A percentile compares a stretch with the other conserved stretches of the same genome.
Evolutionary conservation across 2,797 vertebrate genomes (phyloP).

Genomic region (Masticophis lateralis): DNA sequence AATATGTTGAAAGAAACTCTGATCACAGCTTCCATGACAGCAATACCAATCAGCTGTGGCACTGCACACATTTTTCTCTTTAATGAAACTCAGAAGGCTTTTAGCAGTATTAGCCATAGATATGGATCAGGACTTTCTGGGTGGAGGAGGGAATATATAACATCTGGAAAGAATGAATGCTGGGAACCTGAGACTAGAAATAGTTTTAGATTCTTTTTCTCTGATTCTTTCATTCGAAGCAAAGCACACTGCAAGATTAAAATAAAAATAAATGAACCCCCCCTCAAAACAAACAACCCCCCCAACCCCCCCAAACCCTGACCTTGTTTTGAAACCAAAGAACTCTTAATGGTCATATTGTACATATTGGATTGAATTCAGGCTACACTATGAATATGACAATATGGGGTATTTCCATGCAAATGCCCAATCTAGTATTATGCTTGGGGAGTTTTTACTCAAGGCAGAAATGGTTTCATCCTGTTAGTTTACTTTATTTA

Average conservation of each 20-base stretch:
- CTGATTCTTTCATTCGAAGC: not conserved
- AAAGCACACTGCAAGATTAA: not conserved
- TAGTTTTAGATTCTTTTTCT: not conserved
- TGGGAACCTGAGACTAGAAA: not conserved
- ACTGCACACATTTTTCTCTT: not conserved
- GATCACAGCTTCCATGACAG: not conserved
- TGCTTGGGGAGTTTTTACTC: not conserved
- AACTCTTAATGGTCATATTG: not conserved
- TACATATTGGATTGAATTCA: not conserved
- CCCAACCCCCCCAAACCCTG: not conserved
- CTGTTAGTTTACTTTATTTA: not conserved
- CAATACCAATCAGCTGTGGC: not conserved
- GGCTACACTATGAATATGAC: not conserved
- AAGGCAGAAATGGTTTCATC: not conserved
- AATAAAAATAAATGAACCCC: not conserved
- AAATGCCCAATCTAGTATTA: not conserved
- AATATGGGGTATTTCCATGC: not conserved
- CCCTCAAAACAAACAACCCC: too few relatives aligned
- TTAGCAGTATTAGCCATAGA: not conserved
- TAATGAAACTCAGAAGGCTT: not conserved
- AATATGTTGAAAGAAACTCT: not conserved
- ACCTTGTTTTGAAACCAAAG: not conserved
- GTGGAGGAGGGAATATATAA: not conserved
- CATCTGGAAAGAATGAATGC: not conserved
- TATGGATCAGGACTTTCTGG: not conserved